These are phyloP conservation scores for Eremobia ochroleuca DNA, from an alignment of 2,888 invertebrate genomes.

Conservation along the genomic window DNA sequence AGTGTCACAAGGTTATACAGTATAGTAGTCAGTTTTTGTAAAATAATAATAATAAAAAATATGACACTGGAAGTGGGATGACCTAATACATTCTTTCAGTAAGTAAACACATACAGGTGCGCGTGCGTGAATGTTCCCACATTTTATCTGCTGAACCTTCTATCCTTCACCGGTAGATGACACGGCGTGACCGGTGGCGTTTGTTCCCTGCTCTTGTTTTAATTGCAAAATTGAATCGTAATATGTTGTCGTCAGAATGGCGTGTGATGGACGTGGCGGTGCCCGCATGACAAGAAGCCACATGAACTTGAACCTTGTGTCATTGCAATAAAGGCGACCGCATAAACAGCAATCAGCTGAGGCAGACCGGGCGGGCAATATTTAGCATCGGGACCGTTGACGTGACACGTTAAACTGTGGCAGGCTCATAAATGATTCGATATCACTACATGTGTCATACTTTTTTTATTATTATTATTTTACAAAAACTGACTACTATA, in stretches of 20 bases:
- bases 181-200: neutral
- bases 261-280: slow-evolving; percentile 58
- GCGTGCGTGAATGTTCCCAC: too few species aligned
- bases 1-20: too few species aligned
- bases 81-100: neutral
- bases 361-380: slow-evolving; percentile 3
- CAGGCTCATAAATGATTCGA: neutral
- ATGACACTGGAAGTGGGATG: too few species aligned
- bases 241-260: slow-evolving; percentile 64
- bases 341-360: neutral
- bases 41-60: too few species aligned
- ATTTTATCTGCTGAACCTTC: slow-evolving; percentile 9
- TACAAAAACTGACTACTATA: too few species aligned
- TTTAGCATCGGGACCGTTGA: neutral
- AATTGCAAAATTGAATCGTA: slow-evolving; percentile 72
- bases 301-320: slow-evolving; percentile 24
- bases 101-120: neutral
- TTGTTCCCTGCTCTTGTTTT: slow-evolving; percentile 56
- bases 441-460: too few species aligned
- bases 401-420: slow-evolving; percentile 3
- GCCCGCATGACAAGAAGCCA: slow-evolving; percentile 17
- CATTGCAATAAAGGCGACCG: slow-evolving; percentile 5
- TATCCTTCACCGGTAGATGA: neutral
- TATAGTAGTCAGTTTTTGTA: too few species aligned
- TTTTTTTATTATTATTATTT: too few species aligned